Evolutionary conservation across 1,140 invertebrate genomes (phyloP).

Genomic region (Linepithema humile): DNA sequence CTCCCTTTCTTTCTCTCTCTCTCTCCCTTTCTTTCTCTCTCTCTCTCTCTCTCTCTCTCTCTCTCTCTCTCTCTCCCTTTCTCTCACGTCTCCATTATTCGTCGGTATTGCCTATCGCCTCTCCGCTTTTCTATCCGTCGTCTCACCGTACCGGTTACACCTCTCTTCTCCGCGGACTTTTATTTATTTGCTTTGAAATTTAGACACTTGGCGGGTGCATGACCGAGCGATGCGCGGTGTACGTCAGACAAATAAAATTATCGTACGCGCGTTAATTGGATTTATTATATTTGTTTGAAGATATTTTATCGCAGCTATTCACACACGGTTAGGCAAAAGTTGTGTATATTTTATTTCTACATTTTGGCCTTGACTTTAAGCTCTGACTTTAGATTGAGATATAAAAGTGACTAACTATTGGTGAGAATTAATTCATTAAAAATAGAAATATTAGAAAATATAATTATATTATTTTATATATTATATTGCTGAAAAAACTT

Average conservation of each 20-base stretch:
- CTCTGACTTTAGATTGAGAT: too few species aligned
- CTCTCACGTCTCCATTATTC: background rate
- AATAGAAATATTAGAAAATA: too few species aligned
- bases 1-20: conserved; percentile 45
- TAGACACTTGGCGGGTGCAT: conserved; percentile 57
- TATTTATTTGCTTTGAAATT: background rate
- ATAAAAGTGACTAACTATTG: too few species aligned
- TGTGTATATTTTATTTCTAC: background rate
- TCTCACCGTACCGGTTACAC: conserved; percentile 49
- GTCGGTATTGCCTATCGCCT: background rate
- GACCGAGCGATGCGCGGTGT: conserved; percentile 41
- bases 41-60: conserved; percentile 16
- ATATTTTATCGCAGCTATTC: background rate
- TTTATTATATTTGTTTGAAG: background rate
- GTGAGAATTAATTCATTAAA: too few species aligned
- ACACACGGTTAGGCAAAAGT: background rate
- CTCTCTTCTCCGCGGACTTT: conserved; percentile 35
- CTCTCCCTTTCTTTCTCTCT: background rate
- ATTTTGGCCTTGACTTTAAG: background rate
- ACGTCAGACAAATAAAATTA: conserved; percentile 40
- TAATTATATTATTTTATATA: background rate
- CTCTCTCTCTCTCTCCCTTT: conserved; percentile 5
- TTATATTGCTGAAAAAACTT: background rate
- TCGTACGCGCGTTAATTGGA: background rate
- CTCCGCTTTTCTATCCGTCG: conserved; percentile 38